Evolutionary conservation across 2,113 vertebrate genomes (phyloP).

Genomic region (Corvus moneduloides): DNA sequence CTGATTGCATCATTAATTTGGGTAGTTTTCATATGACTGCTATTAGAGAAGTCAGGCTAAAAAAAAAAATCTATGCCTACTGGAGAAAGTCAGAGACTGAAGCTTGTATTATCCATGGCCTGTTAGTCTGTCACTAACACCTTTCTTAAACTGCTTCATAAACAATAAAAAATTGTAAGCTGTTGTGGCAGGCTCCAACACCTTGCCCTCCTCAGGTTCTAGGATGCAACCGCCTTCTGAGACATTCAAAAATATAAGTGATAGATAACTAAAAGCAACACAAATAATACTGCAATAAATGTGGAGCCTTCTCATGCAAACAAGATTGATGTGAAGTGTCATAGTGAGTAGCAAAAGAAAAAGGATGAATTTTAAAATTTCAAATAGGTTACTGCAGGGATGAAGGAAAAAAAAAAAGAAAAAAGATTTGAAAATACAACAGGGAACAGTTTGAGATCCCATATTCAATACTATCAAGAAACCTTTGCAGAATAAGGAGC

Average conservation of each 20-base stretch:
- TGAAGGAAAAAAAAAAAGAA: not conserved
- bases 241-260: not conserved
- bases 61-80: not conserved
- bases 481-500: not conserved
- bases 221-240: not conserved
- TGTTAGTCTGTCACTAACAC: not conserved
- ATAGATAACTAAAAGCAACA: not conserved
- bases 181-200: not conserved
- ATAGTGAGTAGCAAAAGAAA: not conserved
- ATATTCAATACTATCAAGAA: not conserved
- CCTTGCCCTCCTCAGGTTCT: not conserved
- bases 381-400: not conserved
- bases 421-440: not conserved
- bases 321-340: not conserved
- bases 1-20: not conserved
- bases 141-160: not conserved
- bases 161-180: not conserved
- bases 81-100: not conserved
- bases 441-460: not conserved
- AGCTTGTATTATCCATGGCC: not conserved
- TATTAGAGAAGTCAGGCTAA: not conserved
- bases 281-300: not conserved
- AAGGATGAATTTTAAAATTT: not conserved
- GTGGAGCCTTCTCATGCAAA: not conserved
- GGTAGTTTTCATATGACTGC: not conserved